Evolutionary conservation across 1,140 invertebrate genomes (phyloP), one percentile per base, ranked within the genome.

Genomic region (Drosophila pallidifrons): DNA sequence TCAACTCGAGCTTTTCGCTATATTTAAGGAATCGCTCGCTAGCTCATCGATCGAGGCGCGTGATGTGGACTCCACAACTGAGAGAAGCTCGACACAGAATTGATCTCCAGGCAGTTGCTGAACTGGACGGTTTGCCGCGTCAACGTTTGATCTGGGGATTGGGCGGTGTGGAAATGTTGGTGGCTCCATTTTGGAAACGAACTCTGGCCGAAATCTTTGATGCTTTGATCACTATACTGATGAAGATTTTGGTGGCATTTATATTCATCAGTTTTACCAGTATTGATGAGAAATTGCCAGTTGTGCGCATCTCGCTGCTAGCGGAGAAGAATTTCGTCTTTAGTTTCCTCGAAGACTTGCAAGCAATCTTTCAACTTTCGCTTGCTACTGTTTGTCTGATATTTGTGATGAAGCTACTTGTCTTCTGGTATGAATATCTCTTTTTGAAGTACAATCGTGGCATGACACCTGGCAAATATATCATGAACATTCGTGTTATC

Each of bases 391-490:
- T 16, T 81, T 20, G 63, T 81, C 25, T 58, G 41, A 43, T 43
- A 5, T 4, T 86, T 10, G 1, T 81, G 2, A 79, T 64, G 1
- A 87, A 81, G 51, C 5, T 90, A 1, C 6, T 75, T 8, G 70
- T 75, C 13, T 85, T 79, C 30, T 35, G 68, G 4, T 82, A 89
- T 47, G 82, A 91, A 54, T 69, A 68, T 7, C 10, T 85, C 0
- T 83, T 68, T 78, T 72, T 75, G 1, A 95, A 94, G 0, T 91
- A 93, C 7, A 92, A 95, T 1, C 95, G 96, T 16, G 97, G 97
- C 25, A 96, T 97, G 5, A 98, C 97, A 30, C 97, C 97, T 0
- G 97, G 97, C 2, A 98, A 98, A 93, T 94, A 94, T 30, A 81
- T 97, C 28, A 94, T 98, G 93, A 95, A 96, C 1, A 92, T 98